phyloP scores from a whole-genome alignment of 2,797 vertebrate genomes.

The Rallus crepitans region DNA sequence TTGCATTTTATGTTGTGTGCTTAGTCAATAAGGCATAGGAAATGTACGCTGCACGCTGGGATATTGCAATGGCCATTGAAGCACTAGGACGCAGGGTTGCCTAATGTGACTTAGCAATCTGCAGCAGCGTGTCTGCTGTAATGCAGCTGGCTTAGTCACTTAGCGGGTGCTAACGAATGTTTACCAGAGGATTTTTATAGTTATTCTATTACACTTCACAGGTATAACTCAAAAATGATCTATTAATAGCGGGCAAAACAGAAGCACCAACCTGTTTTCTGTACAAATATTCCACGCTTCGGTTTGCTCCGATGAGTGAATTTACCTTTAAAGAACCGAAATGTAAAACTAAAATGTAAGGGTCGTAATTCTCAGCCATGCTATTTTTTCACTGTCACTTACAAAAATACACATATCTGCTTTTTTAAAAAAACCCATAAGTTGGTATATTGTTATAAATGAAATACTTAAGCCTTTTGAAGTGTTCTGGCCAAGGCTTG shows the following conservation, averaged over 20 bases:
- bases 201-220: constrained; percentile 21
- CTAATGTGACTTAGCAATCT: not conserved
- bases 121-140: not conserved
- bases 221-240: constrained; percentile 2
- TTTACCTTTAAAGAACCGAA: constrained; percentile 18
- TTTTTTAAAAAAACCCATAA: not conserved
- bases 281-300: not conserved
- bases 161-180: not conserved
- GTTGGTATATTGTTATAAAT: not conserved
- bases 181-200: constrained; percentile 14
- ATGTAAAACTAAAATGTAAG: not conserved
- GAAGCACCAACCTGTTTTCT: constrained; percentile 8
- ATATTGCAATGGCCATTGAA: not conserved
- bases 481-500: not conserved
- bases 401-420: not conserved
- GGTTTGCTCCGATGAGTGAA: not conserved
- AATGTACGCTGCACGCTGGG: not conserved
- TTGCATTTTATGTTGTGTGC: not conserved
- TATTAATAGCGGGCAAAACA: constrained; percentile 41
- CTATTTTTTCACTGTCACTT: not conserved
- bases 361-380: not conserved
- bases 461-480: not conserved
- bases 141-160: constrained; percentile 1
- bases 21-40: constrained; percentile 16
- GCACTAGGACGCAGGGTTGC: not conserved